Base-by-base conservation (phyloP, 2,113 vertebrate species). In the Origma solitaria region DNA sequence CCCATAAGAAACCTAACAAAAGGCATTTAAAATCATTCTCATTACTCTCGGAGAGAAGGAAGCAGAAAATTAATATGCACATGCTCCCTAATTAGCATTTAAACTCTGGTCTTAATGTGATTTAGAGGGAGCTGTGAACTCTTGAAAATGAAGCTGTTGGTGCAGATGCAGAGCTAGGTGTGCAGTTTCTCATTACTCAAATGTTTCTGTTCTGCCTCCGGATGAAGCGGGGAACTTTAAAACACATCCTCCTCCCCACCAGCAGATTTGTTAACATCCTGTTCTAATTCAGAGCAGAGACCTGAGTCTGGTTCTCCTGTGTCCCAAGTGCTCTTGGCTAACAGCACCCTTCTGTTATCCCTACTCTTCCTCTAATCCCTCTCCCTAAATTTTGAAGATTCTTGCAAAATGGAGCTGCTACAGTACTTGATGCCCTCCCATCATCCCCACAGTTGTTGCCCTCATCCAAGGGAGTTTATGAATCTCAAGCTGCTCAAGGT, bases 141-240 rank as follows among this genome's bases (percentile, higher is more conserved):
- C 93, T 64, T 73, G 76, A 90, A 86, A 90, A 85, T 65, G 79
- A 92, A 96, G 90, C 93, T 94, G 61, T 95, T 91, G 77, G 53
- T 92, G 61, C 89, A 96, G 94, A 94, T 88, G 77, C 83, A 89
- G 88, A 88, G 38, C 35, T 92, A 96, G 94, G 94, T 97, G 92
- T 95, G 92, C 85, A 62, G 79, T 69, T 90, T 88, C 90, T 95
- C 92, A 90, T 95, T 90, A 96, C 21, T 85, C 47, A 65, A 3
- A 70, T 77, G 76, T 82, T 90, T 90, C 90, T 95, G 88, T 54
- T 93, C 64, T 84, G 92, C 69, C 82, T 94, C 88, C 28, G 21
- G 95, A 81, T 86, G 91, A 78, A 93, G 86, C 0, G 1, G 33
- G 69, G 64, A 88, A 66, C 76, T 88, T 88, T 28, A 77, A 82